phyloP scores from a whole-genome alignment of 2,113 vertebrate genomes.

The Dasyprocta punctata region DNA sequence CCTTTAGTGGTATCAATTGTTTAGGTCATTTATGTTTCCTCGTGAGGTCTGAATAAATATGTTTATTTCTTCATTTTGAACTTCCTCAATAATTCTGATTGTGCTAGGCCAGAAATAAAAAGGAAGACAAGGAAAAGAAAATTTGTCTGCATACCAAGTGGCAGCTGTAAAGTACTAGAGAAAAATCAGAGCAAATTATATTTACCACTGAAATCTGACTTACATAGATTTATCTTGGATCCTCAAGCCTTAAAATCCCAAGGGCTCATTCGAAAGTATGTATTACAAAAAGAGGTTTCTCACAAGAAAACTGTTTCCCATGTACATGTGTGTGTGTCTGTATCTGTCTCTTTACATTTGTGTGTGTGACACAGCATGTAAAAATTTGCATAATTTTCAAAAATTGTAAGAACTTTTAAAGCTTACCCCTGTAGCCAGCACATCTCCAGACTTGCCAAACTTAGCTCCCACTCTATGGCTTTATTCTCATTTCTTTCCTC shows the following conservation, averaged over 20 bases:
- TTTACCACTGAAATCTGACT: neutral
- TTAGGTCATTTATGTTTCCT: neutral
- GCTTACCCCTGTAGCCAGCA: neutral
- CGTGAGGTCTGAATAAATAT: neutral
- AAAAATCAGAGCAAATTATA: neutral
- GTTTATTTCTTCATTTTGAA: neutral
- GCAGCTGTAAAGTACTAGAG: neutral
- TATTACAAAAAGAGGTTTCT: neutral
- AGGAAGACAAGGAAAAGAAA: neutral
- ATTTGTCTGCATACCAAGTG: neutral
- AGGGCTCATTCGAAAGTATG: neutral
- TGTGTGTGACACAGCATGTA: neutral
- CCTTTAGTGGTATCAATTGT: neutral
- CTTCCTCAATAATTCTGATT: neutral
- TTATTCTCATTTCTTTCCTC: neutral
- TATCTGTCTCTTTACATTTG: neutral
- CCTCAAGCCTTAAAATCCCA: neutral
- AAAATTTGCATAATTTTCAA: neutral
- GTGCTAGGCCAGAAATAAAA: neutral
- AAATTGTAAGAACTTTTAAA: neutral
- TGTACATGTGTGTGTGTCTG: neutral
- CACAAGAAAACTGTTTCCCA: neutral
- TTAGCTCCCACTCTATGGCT: neutral
- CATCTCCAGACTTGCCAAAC: neutral
- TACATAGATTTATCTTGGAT: neutral